Evolutionary conservation across 2,888 invertebrate genomes (phyloP), one percentile per base, ranked within the genome.

Genomic region (Zonitis immaculata): DNA sequence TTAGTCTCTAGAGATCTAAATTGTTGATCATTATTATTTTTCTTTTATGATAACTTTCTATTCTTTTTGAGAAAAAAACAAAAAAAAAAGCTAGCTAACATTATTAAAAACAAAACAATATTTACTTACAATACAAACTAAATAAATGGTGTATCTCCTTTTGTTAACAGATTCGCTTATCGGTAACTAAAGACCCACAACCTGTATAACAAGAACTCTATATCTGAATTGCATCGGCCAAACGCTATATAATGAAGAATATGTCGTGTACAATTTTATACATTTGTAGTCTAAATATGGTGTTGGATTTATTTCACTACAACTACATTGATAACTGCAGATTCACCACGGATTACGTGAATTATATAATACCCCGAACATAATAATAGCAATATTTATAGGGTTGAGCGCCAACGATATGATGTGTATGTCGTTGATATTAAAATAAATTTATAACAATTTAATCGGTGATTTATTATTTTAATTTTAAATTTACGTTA

Each of bases 321-420:
- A 20, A 28, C 39, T 28, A 39, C 16, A 44, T n/a, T 50, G 45
- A 50, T 50, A 50, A 50, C 43, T 50, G 44, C 50, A 44, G 50
- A 42, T 44, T 50, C 50, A 35, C 43, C 43, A 18, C 30, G 44
- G 50, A 50, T 50, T 50, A 51, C 28, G 42, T 51, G 42, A 51
- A 51, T 51, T 45, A 51, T 39, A 42, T 51, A 51, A 49, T 30
- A 49, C 28, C n/a, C n/a, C 39, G 20, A 16, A 9, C 25, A 20
- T 50, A n/a, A n/a, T 22, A 43, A 43, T 35, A 27, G 44, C 22
- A 45, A 49, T 30, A 50, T 42, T 32, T 44, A 43, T 45, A 16
- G 44, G 12, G n/a, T 50, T n/a, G 9, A 18, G 25, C 42, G 44
- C 32, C 44, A 50, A 25, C 18, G 11, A 39, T 26, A 32, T 51